A percentile compares a stretch with the other conserved stretches of the same genome.
These are phyloP conservation scores for Atethmia centrago DNA, from an alignment of 2,888 invertebrate species.

Conservation along the genomic window DNA sequence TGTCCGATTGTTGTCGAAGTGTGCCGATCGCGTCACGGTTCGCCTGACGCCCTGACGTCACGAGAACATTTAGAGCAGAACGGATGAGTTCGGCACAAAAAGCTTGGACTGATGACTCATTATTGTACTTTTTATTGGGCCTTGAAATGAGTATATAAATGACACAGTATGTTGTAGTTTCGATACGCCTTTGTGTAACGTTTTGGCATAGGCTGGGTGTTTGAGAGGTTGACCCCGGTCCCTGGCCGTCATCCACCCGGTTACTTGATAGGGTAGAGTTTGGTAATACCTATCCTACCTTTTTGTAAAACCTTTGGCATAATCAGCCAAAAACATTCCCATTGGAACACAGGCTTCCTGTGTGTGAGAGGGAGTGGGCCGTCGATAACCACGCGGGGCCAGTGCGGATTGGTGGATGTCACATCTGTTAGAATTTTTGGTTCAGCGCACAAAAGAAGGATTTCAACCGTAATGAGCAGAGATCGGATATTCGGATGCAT, in stretches of 20 bases:
- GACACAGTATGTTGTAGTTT: conserved; percentile 23
- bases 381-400: not conserved
- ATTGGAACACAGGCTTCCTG: not conserved
- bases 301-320: not conserved
- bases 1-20: conserved; percentile 61
- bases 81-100: conserved; percentile 51
- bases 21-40: conserved; percentile 62
- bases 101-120: conserved; percentile 47
- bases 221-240: conserved; percentile 21
- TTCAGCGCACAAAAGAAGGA: not conserved
- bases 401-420: not conserved
- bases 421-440: too few relatives aligned
- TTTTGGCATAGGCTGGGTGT: conserved; percentile 21
- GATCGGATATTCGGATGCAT: too few relatives aligned
- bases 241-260: conserved; percentile 16
- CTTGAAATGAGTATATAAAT: conserved; percentile 36
- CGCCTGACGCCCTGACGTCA: conserved; percentile 63
- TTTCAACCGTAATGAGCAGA: not conserved
- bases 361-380: not conserved
- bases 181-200: conserved; percentile 37
- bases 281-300: not conserved
- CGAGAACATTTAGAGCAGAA: conserved; percentile 63
- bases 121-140: conserved; percentile 40
- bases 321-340: not conserved
- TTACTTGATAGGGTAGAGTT: not conserved